Evolutionary conservation across 2,797 vertebrate genomes (phyloP).

Genomic region (Phataginus tricuspis): DNA sequence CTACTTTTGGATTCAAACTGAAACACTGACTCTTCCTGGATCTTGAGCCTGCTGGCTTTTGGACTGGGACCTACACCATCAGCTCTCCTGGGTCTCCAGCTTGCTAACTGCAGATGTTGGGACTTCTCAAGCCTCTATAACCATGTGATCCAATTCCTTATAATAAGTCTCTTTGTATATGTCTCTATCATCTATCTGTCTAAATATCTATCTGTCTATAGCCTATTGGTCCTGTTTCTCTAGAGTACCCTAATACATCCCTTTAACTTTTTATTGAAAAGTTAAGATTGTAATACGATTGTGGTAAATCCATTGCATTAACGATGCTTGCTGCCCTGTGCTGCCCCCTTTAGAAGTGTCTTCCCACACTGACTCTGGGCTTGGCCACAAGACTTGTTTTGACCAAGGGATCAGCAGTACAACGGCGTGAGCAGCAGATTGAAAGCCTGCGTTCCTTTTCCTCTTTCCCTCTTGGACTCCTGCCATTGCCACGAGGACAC

Average conservation of each 20-base stretch:
- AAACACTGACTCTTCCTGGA: background rate
- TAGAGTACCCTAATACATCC: background rate
- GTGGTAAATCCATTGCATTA: background rate
- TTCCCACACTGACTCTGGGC: rapidly evolving
- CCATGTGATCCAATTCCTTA: background rate
- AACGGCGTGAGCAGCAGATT: background rate
- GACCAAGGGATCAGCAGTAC: background rate
- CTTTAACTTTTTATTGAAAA: background rate
- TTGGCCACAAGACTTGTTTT: background rate
- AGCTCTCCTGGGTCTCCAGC: background rate
- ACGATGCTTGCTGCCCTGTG: rapidly evolving
- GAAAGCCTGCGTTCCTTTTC: background rate
- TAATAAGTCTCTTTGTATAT: background rate
- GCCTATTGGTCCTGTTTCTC: background rate
- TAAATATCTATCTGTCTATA: background rate
- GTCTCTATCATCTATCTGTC: background rate
- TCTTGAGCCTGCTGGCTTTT: background rate
- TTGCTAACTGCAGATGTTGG: background rate
- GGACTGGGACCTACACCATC: background rate
- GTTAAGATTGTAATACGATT: background rate
- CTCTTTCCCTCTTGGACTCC: background rate
- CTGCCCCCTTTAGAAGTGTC: background rate
- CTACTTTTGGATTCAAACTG: background rate
- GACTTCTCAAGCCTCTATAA: background rate
- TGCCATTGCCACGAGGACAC: background rate